Evolutionary conservation across 2,797 vertebrate species (phyloP).

Genomic region (Chanos chanos): DNA sequence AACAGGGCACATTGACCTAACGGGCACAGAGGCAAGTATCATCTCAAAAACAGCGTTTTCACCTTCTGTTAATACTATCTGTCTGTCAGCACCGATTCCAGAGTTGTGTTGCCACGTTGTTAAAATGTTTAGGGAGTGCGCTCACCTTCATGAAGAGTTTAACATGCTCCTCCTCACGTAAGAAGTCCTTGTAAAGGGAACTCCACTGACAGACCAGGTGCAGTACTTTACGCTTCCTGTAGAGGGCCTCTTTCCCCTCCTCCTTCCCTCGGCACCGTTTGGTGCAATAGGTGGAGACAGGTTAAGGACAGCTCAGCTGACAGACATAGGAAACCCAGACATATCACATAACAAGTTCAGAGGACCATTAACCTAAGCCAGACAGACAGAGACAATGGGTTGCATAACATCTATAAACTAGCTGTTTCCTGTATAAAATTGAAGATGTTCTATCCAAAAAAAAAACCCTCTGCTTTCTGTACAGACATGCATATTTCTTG

Average conservation of each 20-base stretch:
- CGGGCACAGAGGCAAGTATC: no score
- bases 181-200: conserved; percentile 90
- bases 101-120: neutral
- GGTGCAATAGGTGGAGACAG: conserved; percentile 84
- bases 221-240: conserved; percentile 91
- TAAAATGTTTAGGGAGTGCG: neutral
- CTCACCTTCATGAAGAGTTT: conserved; percentile 94
- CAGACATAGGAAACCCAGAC: neutral
- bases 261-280: conserved; percentile 86
- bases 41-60: no score
- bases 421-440: neutral
- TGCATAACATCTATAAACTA: neutral
- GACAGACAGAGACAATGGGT: no score
- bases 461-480: no score
- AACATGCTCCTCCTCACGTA: conserved; percentile 91
- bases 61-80: no score
- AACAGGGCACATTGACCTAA: no score
- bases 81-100: no score
- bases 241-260: conserved; percentile 85
- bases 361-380: no score
- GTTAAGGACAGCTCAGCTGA: conserved; percentile 59
- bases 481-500: neutral
- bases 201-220: conserved; percentile 96
- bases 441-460: neutral
- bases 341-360: no score